Conservation (phyloP, 2,888 invertebrate genomes). For the Drosophila yooni region DNA sequence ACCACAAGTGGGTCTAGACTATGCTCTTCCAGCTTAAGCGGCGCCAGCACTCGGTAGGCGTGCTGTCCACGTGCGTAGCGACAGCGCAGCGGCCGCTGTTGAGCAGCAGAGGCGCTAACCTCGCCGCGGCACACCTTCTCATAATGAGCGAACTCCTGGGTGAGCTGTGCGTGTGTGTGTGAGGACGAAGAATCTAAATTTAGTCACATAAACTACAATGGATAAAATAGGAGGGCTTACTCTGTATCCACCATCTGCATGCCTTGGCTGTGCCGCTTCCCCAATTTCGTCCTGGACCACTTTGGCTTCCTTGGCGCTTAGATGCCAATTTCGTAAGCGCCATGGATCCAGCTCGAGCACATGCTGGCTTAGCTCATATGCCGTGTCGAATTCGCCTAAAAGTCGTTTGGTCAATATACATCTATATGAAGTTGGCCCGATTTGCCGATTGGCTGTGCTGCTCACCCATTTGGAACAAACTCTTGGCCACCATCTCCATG, state of each 20-base stretch:
- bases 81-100: slow-evolving; percentile 75
- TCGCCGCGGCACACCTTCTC: slow-evolving; percentile 84
- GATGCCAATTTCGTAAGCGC: slow-evolving; percentile 71
- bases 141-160: slow-evolving; percentile 83
- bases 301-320: slow-evolving; percentile 58
- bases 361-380: slow-evolving; percentile 73
- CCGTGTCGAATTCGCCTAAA: slow-evolving; percentile 74
- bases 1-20: slow-evolving; percentile 86
- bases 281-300: slow-evolving; percentile 10
- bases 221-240: slow-evolving; percentile 41
- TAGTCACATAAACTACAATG: slow-evolving; percentile 15
- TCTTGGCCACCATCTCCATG: slow-evolving; percentile 77
- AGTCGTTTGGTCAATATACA: slow-evolving; percentile 45
- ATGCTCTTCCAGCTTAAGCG: slow-evolving; percentile 86
- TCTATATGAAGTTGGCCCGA: slow-evolving; percentile 37
- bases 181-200: slow-evolving; percentile 24
- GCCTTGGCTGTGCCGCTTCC: slow-evolving; percentile 30
- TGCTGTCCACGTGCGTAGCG: slow-evolving; percentile 63
- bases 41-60: slow-evolving; percentile 70
- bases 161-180: slow-evolving; percentile 47
- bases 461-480: slow-evolving; percentile 77
- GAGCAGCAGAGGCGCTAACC: slow-evolving; percentile 53
- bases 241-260: slow-evolving; percentile 51
- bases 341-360: slow-evolving; percentile 72
- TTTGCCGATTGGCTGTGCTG: slow-evolving; percentile 34